These are phyloP conservation scores for Vanessa tameamea DNA, from an alignment of 1,140 invertebrate genomes.

Conservation along the genomic window DNA sequence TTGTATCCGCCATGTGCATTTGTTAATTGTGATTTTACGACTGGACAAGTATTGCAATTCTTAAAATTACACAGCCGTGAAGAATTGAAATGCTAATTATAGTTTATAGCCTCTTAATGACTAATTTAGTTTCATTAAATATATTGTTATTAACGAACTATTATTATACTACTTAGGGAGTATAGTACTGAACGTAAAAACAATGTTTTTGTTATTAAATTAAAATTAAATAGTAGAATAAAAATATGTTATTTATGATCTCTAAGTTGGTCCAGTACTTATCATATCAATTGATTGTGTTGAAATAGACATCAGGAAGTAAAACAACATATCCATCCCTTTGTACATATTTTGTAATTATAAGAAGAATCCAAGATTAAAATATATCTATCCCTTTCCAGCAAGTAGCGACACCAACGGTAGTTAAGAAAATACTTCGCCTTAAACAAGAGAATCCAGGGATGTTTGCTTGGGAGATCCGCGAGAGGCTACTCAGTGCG, in stretches of 20 bases:
- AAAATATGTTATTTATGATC: no score
- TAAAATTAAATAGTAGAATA: no score
- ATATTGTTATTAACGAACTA: no score
- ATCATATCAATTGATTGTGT: no score
- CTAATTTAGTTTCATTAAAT: neutral
- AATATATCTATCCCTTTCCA: constrained; percentile 77
- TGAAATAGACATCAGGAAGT: neutral
- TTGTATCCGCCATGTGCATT: constrained; percentile 44
- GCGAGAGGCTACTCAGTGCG: constrained; percentile 91
- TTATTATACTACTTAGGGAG: no score
- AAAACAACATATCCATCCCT: neutral
- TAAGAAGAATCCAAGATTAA: neutral
- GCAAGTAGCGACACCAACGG: constrained; percentile 96
- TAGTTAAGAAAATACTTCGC: constrained; percentile 94
- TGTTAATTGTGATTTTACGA: constrained; percentile 51
- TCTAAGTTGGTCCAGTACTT: no score
- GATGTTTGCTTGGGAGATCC: constrained; percentile 96
- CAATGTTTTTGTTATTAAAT: no score
- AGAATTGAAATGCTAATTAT: constrained; percentile 31
- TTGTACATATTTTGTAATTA: neutral
- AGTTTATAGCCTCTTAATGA: neutral
- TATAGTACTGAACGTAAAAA: no score
- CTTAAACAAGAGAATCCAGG: constrained; percentile 95
- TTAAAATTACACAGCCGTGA: constrained; percentile 36
- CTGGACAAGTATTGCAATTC: constrained; percentile 35